Conservation (phyloP, 2,888 invertebrate genomes). For the Caenorhabditis zanzibari region DNA sequence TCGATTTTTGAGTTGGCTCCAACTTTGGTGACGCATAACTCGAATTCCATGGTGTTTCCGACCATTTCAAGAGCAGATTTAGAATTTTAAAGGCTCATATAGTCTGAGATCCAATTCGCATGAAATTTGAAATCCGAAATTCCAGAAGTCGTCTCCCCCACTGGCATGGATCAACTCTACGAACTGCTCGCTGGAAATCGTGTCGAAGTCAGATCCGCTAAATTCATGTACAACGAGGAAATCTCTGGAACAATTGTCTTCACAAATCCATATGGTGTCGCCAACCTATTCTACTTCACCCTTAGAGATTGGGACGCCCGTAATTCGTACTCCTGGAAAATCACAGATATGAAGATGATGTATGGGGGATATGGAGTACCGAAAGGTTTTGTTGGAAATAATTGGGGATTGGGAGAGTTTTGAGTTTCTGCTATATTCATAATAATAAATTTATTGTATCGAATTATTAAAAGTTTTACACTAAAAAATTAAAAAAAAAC, state of each 20-base stretch:
- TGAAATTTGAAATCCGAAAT: no score
- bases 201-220: not conserved
- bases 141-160: not conserved
- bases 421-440: not conserved
- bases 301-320: not conserved
- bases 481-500: no score
- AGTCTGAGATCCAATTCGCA: no score
- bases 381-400: not conserved
- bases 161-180: conserved; percentile 9
- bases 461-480: no score
- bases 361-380: not conserved
- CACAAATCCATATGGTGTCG: not conserved
- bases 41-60: no score
- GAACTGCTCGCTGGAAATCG: not conserved
- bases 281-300: not conserved
- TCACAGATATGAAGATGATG: conserved; percentile 15
- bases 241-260: not conserved
- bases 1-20: no score
- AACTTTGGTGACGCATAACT: no score
- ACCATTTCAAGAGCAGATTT: no score
- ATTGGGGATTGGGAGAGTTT: not conserved
- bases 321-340: not conserved
- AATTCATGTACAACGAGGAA: not conserved
- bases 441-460: not conserved
- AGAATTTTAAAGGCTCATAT: no score